Evolutionary conservation across 2,113 vertebrate genomes (phyloP), one percentile per base, ranked within the genome.

Genomic region (Tachuris rubrigastra): DNA sequence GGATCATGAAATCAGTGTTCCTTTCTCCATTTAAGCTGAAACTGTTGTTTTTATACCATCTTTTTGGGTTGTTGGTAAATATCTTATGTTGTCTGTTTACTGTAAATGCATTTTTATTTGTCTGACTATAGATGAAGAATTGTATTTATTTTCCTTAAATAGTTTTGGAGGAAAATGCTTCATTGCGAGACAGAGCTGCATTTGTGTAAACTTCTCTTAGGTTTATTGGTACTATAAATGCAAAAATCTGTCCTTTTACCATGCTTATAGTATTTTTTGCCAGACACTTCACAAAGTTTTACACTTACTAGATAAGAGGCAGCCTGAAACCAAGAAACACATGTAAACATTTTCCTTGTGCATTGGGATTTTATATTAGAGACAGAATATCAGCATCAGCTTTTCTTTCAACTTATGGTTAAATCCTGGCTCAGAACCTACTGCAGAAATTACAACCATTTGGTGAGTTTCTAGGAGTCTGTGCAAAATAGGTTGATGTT

Each of bases 81-180:
- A 53, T 73, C 85, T 69, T 81, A 41, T 23, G 41, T 82, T 82
- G 75, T 85, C 47, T 82, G 60, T 89, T 59, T 95, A 85, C 46
- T 83, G 35, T 87, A 87, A 94, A 87, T 91, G 65, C 10, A 37
- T 72, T 90, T 94, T 76, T 79, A 83, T 88, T 85, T 90, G 35
- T 41, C 77, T 93, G 35, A 24, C 62, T 89, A 46, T 92, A 91
- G 68, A 78, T 71, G 82, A 88, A 80, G 44, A 71, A 81, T 72
- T 80, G 42, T 42, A 69, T 85, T 20, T 80, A 49, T 93, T 84
- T 92, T 94, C 59, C 49, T 88, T 90, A 94, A 94, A 90, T 72
- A 88, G 65, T 84, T 90, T 58, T 86, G 50, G 41, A 55, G 56
- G 50, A 84, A 77, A 78, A 80, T 4, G 2, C 35, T 74, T 92